Evolutionary conservation across 2,888 invertebrate genomes (phyloP).

Genomic region (Ephialtes manifestator): DNA sequence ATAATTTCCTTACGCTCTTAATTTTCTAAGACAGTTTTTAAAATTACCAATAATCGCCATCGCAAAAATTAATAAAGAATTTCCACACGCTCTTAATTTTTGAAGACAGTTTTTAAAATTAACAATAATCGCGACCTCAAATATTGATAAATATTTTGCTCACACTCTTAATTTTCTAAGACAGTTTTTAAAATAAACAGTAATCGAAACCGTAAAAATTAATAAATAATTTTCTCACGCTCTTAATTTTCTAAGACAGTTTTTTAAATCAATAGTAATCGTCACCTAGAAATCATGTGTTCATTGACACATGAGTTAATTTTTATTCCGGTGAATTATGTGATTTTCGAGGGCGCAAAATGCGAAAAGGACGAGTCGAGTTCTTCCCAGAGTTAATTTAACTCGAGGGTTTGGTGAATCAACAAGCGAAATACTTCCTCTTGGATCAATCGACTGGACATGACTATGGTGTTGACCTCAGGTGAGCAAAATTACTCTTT

Average conservation of each 20-base stretch:
- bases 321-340: neutral
- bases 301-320: neutral
- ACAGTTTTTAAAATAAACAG: too few relatives aligned
- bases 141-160: neutral
- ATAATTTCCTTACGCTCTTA: too few relatives aligned
- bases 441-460: neutral
- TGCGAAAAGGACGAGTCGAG: neutral
- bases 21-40: too few relatives aligned
- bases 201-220: neutral
- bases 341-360: neutral
- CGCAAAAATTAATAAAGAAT: too few relatives aligned
- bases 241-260: neutral
- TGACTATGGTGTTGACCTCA: constrained; percentile 8
- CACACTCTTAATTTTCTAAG: too few relatives aligned
- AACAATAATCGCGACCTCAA: neutral
- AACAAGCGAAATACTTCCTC: neutral
- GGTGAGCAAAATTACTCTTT: constrained; percentile 24
- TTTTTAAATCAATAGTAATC: neutral
- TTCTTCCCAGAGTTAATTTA: neutral
- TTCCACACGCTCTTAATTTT: too few relatives aligned
- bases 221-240: neutral
- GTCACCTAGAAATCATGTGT: neutral
- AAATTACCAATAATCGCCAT: too few relatives aligned
- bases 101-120: too few relatives aligned
- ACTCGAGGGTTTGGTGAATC: constrained; percentile 19